Base-by-base conservation (phyloP, 2,888 invertebrate species). In the Acanthopleura granulata region DNA sequence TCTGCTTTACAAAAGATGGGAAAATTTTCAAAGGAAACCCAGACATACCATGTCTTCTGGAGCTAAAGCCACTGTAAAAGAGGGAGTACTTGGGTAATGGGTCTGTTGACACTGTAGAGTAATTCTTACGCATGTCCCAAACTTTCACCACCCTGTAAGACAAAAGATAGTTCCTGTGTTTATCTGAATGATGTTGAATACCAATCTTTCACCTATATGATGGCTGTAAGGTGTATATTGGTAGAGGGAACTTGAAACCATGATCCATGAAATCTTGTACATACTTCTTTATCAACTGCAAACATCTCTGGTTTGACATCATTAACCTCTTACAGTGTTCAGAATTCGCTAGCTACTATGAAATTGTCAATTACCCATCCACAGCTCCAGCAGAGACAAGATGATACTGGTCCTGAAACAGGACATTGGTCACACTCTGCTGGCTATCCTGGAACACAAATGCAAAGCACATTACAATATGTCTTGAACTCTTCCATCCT, bases 81-180 rank as follows among this genome's bases (percentile, higher is more conserved):
- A 97, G 93, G 18, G 93, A 92, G 84, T 93, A 93, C 83, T 94
- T 94, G 0, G 97, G 94, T 66, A 93, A 86, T 0, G 96, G 94
- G 77, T 94, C 94, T 72, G 93, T 92, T 85, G 93, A 94, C 83
- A 93, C 93, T 6, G 92, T 92, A 16, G 92, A 93, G 88, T 96
- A 96, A 86, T 94, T 95, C 87, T 95, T 95, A 50, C 97, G 92
- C 49, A 96, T 89, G 90, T 97, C 97, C 96, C 96, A 96, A 0
- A 95, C 93, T 91, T 96, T 96, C 75, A 97, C 94, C 79, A 94
- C 91, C 0, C 93, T 92, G 81, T 3, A 84, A 82, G 61, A 69
- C 62, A 73, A 72, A 75, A 70, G 3, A 70, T 78, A 61, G 73
- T 25, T 66, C 69, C 1, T 40, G 3, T 40, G 11, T 61, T 22